Evolutionary conservation across 1,140 invertebrate genomes (phyloP), one percentile per base, ranked within the genome.

Genomic region (Diprion similis): DNA sequence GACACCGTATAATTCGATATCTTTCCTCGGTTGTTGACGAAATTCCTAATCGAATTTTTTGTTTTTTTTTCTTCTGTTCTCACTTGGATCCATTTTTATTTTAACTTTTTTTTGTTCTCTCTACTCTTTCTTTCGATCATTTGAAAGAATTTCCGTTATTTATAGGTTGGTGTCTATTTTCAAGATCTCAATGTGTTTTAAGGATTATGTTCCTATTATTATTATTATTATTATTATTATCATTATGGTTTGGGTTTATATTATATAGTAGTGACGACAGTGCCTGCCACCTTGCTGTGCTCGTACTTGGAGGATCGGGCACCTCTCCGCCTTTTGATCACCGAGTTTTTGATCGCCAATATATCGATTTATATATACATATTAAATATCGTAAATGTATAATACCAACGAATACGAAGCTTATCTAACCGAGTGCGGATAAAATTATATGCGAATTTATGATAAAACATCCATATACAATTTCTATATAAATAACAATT

Each of bases 211-310:
- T 65, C 24, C 71, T 72, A 45, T 48, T 75, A 77, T 74, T 37
- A 78, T 79, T n/a, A n/a, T n/a, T 72, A 45, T 48, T 75, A 77
- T 74, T 37, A 78, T 79, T 72, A 45, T 48, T 75, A 77, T 74
- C 24, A 78, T 79, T 73, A 72, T 72, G 15, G 17, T 78, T 79
- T 77, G 74, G 72, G 79, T 80, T 78, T 76, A 75, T 67, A 75
- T 77, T 81, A 77, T 81, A 73, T 72, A 80, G 78, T 82, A 81
- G 79, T 80, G 78, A 83, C 76, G 77, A 83, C 81, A 82, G 80
- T 84, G 82, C 83, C 82, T 84, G 82, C 83, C 79, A 82, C 81
- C 82, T 83, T 80, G 81, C 82, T 83, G 75, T 81, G 80, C 78
- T 81, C 80, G 80, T 81, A 79, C 79, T 83, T 84, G 83, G 81